phyloP scores from a whole-genome alignment of 2,888 invertebrate genomes.

The Temnothorax unifasciatus region DNA sequence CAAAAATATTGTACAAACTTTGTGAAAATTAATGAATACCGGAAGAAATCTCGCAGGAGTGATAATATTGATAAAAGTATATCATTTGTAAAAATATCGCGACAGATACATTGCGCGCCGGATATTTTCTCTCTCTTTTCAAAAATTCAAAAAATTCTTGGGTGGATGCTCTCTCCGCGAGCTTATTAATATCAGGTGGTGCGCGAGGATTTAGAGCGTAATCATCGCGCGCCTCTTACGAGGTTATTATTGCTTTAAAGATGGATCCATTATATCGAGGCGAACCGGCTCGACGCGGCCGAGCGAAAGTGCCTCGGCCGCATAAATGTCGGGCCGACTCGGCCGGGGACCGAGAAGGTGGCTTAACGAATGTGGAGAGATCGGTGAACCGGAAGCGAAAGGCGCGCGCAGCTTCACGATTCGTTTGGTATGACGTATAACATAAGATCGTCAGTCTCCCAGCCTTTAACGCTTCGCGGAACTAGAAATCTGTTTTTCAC shows the following conservation, averaged over 20 bases:
- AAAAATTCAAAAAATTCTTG: neutral
- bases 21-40: neutral
- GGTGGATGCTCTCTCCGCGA: neutral
- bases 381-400: conserved; percentile 77
- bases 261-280: conserved; percentile 58
- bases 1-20: neutral
- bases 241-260: conserved; percentile 38
- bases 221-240: conserved; percentile 37
- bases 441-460: conserved; percentile 61
- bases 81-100: neutral
- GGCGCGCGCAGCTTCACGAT: conserved; percentile 74
- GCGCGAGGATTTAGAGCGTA: conserved; percentile 45
- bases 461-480: conserved; percentile 65
- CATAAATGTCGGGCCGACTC: conserved; percentile 68
- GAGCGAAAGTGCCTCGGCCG: conserved; percentile 72
- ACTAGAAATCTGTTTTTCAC: conserved; percentile 64
- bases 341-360: conserved; percentile 60
- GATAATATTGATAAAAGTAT: neutral
- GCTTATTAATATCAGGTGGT: neutral
- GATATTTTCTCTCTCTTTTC: conserved; percentile 29
- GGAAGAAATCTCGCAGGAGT: neutral
- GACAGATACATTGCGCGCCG: too few relatives aligned
- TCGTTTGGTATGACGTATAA: conserved; percentile 66
- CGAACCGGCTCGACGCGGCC: conserved; percentile 40
- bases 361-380: conserved; percentile 75